A percentile compares a stretch with the other conserved stretches of the same genome.
Evolutionary conservation across 2,113 vertebrate genomes (phyloP).

Genomic region (Lota lota): DNA sequence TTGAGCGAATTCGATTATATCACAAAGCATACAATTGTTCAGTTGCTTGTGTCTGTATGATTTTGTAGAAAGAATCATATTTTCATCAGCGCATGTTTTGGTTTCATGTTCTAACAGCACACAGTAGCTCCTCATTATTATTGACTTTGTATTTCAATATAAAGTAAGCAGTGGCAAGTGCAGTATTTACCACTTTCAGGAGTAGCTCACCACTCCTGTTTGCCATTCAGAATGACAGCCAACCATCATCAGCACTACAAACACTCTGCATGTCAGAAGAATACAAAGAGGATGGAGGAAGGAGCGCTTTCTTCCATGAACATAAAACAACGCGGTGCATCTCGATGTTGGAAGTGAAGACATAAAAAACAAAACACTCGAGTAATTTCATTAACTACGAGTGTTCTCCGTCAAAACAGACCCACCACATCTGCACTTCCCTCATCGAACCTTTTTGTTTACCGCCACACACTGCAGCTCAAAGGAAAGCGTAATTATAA

Average conservation of each 20-base stretch:
- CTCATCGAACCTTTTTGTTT: no score
- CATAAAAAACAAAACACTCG: no score
- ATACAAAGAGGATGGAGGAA: constrained; percentile 28
- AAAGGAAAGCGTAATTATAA: constrained; percentile 62
- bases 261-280: constrained; percentile 15
- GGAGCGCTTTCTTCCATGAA: constrained; percentile 21
- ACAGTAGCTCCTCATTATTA: constrained; percentile 29
- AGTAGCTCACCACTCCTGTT: background rate
- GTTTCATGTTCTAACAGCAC: no score
- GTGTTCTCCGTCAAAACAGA: constrained; percentile 40
- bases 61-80: no score
- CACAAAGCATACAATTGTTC: no score
- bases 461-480: constrained; percentile 36
- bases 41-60: no score
- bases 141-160: constrained; percentile 12
- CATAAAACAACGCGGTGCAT: constrained; percentile 29
- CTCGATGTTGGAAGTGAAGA: constrained; percentile 49
- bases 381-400: constrained; percentile 12
- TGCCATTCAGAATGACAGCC: constrained; percentile 27
- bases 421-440: no score
- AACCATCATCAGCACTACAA: background rate
- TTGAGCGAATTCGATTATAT: no score
- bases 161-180: constrained; percentile 19
- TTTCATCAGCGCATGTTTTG: no score
- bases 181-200: constrained; percentile 40